Evolutionary conservation across 2,888 invertebrate species (phyloP), one percentile per base, ranked within the genome.

Genomic region (Torymus auratus): DNA sequence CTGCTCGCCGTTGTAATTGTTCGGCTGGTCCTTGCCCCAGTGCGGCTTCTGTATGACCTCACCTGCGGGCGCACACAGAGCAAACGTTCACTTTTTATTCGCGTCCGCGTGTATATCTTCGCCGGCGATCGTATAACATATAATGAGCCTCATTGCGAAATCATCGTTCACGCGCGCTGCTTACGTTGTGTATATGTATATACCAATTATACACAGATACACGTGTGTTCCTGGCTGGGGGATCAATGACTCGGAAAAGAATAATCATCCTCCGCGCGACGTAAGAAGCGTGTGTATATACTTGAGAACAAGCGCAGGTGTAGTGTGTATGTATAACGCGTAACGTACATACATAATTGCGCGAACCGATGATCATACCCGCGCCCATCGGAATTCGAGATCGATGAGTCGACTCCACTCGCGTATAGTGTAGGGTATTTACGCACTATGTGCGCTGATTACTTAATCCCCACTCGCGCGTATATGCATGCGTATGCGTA

Each of bases 1-100:
- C 90, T 98, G 98, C 87, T 98, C 97, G 0, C 97, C 97, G 89
- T 98, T 98, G 92, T 98, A 98, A 89, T 98, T 98, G 91, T 98
- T 98, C 0, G 98, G 98, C 88, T 98, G 98, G 88, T 97, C 97
- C 89, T 96, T 96, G 71, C 97, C 97, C 98, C 98, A 98, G 0
- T 96, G 93, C 4, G 96, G 96, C 86, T 94, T 94, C 10, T 93
- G 94, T 11, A 97, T 95, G 73, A 95, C 91, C 86, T 96, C 95
- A 67, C 96, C 96, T 96, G 52, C 17, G 67, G n/a, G 53, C 17
- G 20, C 17, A 2, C 55, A 17, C 13, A 56, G 2, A 53, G 52
- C 15, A 53, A 50, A 74, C 56, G 62, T 65, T 74, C 20, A 56
- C 56, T 56, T 65, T 14, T 11, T 15, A 14, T 0, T 10, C 50